phyloP scores from a whole-genome alignment of 2,113 vertebrate species.

The Lamprologus speciosus region DNA sequence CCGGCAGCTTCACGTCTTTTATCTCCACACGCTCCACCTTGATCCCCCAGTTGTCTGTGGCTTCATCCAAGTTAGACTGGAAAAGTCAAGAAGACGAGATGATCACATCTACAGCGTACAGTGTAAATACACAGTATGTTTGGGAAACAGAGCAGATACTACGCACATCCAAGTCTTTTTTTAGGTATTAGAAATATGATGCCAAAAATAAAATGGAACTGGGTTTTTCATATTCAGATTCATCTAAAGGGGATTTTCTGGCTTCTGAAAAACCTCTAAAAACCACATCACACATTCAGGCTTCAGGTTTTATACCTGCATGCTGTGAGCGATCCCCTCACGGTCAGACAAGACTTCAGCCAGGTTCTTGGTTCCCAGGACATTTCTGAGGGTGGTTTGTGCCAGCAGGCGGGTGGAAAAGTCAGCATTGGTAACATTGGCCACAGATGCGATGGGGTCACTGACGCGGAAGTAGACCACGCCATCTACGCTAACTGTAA shows the following conservation, averaged over 20 bases:
- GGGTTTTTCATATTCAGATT: background rate
- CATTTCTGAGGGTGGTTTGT: conserved; percentile 83
- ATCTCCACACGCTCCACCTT: conserved; percentile 83
- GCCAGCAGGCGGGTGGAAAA: conserved; percentile 79
- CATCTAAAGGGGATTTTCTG: background rate
- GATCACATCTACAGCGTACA: background rate
- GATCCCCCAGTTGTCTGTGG: conserved; percentile 83
- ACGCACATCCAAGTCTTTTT: background rate
- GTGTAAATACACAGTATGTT: background rate
- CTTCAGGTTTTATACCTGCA: conserved; percentile 69
- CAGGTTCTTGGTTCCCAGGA: conserved; percentile 82
- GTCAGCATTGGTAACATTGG: conserved; percentile 78
- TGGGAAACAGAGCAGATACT: background rate
- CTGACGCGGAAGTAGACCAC: conserved; percentile 83
- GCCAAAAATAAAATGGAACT: background rate
- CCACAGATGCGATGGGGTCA: conserved; percentile 78
- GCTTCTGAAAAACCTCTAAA: background rate
- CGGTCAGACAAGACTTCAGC: conserved; percentile 79
- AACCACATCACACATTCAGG: background rate
- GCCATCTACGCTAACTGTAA: conserved; percentile 80
- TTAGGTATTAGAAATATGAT: background rate
- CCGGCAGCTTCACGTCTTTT: conserved; percentile 82
- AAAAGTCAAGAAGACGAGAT: background rate
- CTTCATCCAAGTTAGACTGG: conserved; percentile 72
- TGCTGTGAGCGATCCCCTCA: conserved; percentile 79